Evolutionary conservation across 2,113 vertebrate genomes (phyloP), one percentile per base, ranked within the genome.

Genomic region (Amblyopsis rosae): DNA sequence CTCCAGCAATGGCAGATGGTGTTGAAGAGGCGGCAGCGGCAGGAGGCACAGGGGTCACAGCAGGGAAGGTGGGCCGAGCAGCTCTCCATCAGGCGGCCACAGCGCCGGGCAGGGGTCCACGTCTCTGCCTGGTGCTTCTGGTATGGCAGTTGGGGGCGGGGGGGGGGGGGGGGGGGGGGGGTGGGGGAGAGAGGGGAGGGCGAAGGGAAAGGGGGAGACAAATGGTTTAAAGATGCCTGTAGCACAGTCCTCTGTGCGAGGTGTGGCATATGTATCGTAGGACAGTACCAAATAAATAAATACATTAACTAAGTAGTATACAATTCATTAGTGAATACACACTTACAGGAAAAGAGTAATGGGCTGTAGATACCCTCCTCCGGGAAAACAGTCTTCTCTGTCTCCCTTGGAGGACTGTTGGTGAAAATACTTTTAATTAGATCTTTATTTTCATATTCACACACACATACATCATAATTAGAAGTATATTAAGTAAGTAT

Each of bases 1-100:
- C 73, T 92, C 91, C 91, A 92, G 86, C 93, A 94, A 77, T 90
- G 87, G 65, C 93, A 94, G 84, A 94, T 88, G 59, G 91, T 90
- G 76, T 92, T 93, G 76, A 94, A 94, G 73, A 93, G 88, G 26
- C 90, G 88, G 62, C 93, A 94, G 79, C 83, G 90, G 69, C 93
- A 94, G 67, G 87, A 83, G 49, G 90, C 77, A 7, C 93, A 94
- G 15, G 91, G 89, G 65, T 91, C 87, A 3, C 93, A 94, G 82
- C 92, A 94, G 1, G 76, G 86, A 19, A 77, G 4, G 1, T 76
- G 59, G 15, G 76, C 19, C 1, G 86, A 86, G 82, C 92, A 93
- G 73, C n/a, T 85, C 46, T 91, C 93, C 85, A 83, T 90, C 64
- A 88, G 55, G 12, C 76, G 83, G 35, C 88, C 67, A 9, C 93